phyloP scores from a whole-genome alignment of 2,888 invertebrate species.

The Tenthredo scrophulariae region DNA sequence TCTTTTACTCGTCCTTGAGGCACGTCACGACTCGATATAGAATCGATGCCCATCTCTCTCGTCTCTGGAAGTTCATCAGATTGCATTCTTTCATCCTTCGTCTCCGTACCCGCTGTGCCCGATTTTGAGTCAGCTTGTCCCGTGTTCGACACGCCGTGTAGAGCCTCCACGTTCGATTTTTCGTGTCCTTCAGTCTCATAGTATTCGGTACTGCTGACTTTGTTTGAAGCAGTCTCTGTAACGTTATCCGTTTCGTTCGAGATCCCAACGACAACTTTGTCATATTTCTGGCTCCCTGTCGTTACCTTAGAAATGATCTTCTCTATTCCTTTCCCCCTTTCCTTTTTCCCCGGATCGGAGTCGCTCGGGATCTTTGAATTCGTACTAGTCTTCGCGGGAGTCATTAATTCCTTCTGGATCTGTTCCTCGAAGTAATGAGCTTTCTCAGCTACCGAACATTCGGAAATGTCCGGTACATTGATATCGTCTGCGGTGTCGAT shows the following conservation, averaged over 20 bases:
- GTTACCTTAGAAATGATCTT: background rate
- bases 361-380: slow-evolving; percentile 63
- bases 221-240: background rate
- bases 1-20: background rate
- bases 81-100: background rate
- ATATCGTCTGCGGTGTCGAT: slow-evolving; percentile 64
- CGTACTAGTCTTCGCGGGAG: slow-evolving; percentile 60
- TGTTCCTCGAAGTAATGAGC: slow-evolving; percentile 83
- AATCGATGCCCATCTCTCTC: background rate
- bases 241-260: background rate
- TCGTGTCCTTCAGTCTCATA: background rate
- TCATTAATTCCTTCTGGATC: slow-evolving; percentile 80
- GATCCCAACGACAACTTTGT: background rate
- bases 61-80: background rate
- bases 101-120: background rate
- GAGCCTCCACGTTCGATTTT: background rate
- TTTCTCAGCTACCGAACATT: slow-evolving; percentile 80
- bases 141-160: no score
- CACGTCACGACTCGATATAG: background rate
- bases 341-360: slow-evolving; percentile 62
- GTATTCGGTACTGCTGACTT: background rate
- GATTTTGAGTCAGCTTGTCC: background rate
- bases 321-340: background rate
- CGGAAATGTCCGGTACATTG: slow-evolving; percentile 79
- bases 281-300: background rate